phyloP scores from a whole-genome alignment of 2,888 invertebrate species.

The Melinopterus prodromus region DNA sequence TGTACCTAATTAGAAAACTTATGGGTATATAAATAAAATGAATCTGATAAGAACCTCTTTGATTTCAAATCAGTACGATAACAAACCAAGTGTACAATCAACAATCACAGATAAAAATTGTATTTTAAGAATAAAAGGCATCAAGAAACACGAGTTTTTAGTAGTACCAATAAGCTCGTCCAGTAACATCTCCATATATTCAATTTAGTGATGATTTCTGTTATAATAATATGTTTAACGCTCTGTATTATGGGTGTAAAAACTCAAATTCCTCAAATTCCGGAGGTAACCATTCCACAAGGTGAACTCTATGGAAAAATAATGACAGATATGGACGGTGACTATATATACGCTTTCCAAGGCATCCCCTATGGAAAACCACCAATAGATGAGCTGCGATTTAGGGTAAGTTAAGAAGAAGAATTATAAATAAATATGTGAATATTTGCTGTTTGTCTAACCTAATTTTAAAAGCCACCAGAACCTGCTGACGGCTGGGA shows the following conservation, averaged over 20 bases:
- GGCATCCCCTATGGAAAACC: slow-evolving; percentile 58
- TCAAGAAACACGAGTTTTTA: neutral
- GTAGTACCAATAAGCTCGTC: neutral
- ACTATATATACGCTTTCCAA: slow-evolving; percentile 59
- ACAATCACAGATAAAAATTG: neutral
- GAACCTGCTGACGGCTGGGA: slow-evolving; percentile 69
- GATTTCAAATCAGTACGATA: too few relatives aligned
- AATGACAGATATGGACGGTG: slow-evolving; percentile 54
- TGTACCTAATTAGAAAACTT: neutral
- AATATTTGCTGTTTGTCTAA: too few relatives aligned
- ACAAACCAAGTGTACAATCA: neutral
- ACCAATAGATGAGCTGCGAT: slow-evolving; percentile 53
- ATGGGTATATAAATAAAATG: too few relatives aligned
- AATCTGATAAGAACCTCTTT: too few relatives aligned
- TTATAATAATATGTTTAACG: neutral
- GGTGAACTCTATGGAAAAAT: slow-evolving; percentile 58
- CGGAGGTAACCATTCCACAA: slow-evolving; percentile 51
- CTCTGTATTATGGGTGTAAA: neutral
- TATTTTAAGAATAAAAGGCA: neutral
- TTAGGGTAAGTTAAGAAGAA: slow-evolving; percentile 49
- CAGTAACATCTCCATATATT: neutral
- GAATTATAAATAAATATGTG: too few relatives aligned
- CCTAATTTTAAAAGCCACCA: slow-evolving; percentile 64
- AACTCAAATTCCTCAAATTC: slow-evolving; percentile 24
- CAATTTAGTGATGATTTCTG: neutral